Percentiles rank a stretch among this genome's conserved stretches.
Conservation (phyloP, 2,888 invertebrate genomes). For the Agrilus cyanescens region DNA sequence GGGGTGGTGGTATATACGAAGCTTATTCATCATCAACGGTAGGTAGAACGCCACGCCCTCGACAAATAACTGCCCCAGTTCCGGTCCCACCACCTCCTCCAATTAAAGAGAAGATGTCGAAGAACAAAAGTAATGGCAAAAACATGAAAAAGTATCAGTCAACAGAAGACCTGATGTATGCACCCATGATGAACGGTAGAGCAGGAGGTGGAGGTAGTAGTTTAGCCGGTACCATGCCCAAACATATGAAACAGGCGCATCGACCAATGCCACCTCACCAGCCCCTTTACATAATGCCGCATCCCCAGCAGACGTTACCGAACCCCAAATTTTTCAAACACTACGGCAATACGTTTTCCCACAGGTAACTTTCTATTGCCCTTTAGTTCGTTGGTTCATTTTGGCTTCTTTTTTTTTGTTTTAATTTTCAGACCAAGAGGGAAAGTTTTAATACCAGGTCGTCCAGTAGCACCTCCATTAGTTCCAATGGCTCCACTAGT, state of each 20-base stretch:
- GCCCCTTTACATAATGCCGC: slow-evolving; percentile 33
- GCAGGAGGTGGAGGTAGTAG: slow-evolving; percentile 29
- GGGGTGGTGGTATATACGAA: slow-evolving; percentile 45
- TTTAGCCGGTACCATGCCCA: slow-evolving; percentile 34
- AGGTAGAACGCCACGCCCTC: slow-evolving; percentile 58
- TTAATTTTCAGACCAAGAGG: slow-evolving; percentile 35
- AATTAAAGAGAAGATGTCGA: slow-evolving; percentile 52
- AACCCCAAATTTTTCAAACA: slow-evolving; percentile 38
- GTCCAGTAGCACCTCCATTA: slow-evolving; percentile 36
- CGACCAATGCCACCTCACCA: slow-evolving; percentile 27
- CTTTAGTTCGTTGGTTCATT: no score
- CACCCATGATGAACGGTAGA: slow-evolving; percentile 42
- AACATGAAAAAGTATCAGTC: slow-evolving; percentile 39
- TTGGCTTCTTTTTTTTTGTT: no score
- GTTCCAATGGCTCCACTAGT: slow-evolving; percentile 29
- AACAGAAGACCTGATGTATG: slow-evolving; percentile 43
- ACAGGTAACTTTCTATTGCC: slow-evolving; percentile 15
- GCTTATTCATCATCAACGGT: slow-evolving; percentile 46
- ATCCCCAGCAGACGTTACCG: slow-evolving; percentile 32
- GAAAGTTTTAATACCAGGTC: slow-evolving; percentile 45
- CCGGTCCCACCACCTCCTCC: slow-evolving; percentile 75
- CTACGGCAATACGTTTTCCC: slow-evolving; percentile 38
- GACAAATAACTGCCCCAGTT: slow-evolving; percentile 69
- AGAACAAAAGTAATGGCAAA: slow-evolving; percentile 43
- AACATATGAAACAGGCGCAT: slow-evolving; percentile 31